Base-by-base conservation (phyloP, 2,113 vertebrate species). In the Gymnobelideus leadbeateri region DNA sequence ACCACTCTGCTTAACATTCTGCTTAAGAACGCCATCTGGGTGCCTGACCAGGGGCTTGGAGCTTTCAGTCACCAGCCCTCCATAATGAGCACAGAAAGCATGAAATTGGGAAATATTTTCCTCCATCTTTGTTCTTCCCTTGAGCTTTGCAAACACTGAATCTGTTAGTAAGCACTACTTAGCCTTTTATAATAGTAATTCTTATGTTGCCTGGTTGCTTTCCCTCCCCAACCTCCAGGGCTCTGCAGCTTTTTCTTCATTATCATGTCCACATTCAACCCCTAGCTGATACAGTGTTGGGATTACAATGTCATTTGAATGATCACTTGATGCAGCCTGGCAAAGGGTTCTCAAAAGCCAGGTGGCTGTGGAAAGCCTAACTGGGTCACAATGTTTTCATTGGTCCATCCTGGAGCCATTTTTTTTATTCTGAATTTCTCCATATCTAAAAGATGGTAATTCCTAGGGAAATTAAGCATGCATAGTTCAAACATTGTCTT, bases 291-390 rank as follows among this genome's bases (percentile, higher is more conserved):
- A 91, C 91, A 43, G 57, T 95, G 53, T 90, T 95, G 31, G 93
- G 94, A 97, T 97, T 96, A 94, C 77, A 97, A 52, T 68, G 51
- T 95, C 84, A n/a, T 51, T 92, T 95, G 84, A 96, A 97, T 97
- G 96, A 95, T 97, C 95, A 96, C 47, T 89, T 92, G 92, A 93
- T 97, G 57, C 52, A 90, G 52, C 94, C 95, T 90, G 93, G 92
- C 90, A 95, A 96, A 51, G 26, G 92, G 89, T 95, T 96, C 95
- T 89, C 77, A 96, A 95, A 95, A 96, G 93, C n/a, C 91, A 95
- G 46, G 57, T 89, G 91, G 95, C 93, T 96, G 77, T 96, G 97
- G 95, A 97, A 92, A 93, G 93, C 92, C 91, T 95, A 84, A 96
- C 92, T 54, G 51, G 51, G 92, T 49, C 51, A 96, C 31, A 50